Evolutionary conservation across 2,797 vertebrate species (phyloP), one percentile per base, ranked within the genome.

Genomic region (Neoniphon sammara): DNA sequence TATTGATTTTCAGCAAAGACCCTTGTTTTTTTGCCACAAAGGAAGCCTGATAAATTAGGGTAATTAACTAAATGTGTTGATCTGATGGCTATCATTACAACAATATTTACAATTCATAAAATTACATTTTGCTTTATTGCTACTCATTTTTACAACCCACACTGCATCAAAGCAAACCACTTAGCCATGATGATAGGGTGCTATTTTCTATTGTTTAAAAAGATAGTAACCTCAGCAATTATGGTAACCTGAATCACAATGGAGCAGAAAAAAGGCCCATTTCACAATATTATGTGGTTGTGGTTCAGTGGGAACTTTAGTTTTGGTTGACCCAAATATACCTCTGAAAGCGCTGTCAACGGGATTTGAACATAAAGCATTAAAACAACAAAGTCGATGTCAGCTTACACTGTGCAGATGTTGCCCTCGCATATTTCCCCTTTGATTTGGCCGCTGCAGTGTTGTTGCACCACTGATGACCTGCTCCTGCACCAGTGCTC

Each of bases 191-290:
- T 74, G 77, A 82, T 57, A 42, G 72, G 53, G 70, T 21, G 46
- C 61, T n/a, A 76, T 75, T 73, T 65, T 55, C 15, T 15, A 50
- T 4, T 87, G 77, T 86, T 87, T 87, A 74, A 57, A 66, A 73
- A 70, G 72, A 87, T 59, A 75, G 66, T 71, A 74, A 83, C 78
- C 84, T 75, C 75, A 56, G 70, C 81, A 86, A 91, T 91, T 85
- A 88, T 68, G 60, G 39, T 55, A 73, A 68, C 62, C 80, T 66
- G 61, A 75, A 34, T 78, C 61, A 82, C 82, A 87, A 87, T 58
- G 47, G 58, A 59, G 21, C 3, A n/a, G 67, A 59, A 18, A 10
- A 46, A 57, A n/a, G 65, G 55, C 62, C 79, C 18, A 64, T 88
- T 87, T 90, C 81, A 78, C 68, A 85, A 87, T 46, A 63, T 70